phyloP scores from a whole-genome alignment of 2,888 invertebrate species.

The Hemaris fuciformis region DNA sequence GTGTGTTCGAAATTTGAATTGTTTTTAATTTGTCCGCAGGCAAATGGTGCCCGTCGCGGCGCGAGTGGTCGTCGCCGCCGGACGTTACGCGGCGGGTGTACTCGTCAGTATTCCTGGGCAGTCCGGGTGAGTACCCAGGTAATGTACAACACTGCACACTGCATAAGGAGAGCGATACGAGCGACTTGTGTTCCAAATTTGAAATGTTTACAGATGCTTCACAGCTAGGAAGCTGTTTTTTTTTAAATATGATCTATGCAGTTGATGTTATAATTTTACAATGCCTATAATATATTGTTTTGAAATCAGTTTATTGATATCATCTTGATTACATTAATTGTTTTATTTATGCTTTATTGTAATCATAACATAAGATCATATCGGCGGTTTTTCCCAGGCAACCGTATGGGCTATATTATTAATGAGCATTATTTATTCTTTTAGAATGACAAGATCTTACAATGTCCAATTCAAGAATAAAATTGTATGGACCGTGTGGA shows the following conservation, averaged over 20 bases:
- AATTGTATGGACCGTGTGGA: no score
- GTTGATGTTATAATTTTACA: no score
- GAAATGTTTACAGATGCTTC: not conserved
- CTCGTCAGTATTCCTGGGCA: conserved; percentile 96
- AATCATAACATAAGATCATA: no score
- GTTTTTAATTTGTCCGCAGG: conserved; percentile 82
- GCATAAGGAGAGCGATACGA: not conserved
- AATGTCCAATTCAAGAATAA: no score
- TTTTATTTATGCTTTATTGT: no score
- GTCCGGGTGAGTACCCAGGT: conserved; percentile 90
- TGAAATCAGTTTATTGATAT: no score
- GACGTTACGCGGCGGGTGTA: conserved; percentile 94
- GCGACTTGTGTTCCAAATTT: conserved; percentile 17
- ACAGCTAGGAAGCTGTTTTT: not conserved
- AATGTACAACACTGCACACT: conserved; percentile 35
- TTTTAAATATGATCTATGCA: not conserved
- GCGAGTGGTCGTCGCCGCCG: conserved; percentile 94
- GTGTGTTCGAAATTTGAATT: not conserved
- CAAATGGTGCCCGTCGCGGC: conserved; percentile 94
- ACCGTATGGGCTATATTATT: no score
- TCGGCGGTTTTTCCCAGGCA: no score
- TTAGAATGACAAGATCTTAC: no score
- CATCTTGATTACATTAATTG: no score
- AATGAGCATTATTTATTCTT: no score
- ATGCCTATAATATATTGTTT: no score